These are phyloP conservation scores for Cotesia glomerata DNA, from an alignment of 1,140 invertebrate species.

Conservation along the genomic window DNA sequence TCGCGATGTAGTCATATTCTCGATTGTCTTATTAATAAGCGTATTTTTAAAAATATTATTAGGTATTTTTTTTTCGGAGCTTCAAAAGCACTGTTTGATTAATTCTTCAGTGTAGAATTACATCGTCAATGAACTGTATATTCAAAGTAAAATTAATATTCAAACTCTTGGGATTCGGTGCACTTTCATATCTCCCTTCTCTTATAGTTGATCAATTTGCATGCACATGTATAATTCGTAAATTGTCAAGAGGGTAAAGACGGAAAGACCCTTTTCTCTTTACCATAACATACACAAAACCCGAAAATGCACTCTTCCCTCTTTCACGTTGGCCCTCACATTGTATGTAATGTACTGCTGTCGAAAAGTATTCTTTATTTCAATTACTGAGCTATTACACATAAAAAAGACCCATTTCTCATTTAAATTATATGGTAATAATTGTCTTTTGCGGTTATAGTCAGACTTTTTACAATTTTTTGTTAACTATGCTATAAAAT, in stretches of 20 bases:
- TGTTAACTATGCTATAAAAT: too few relatives aligned
- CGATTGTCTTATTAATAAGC: too few relatives aligned
- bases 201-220: constrained; percentile 32
- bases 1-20: too few relatives aligned
- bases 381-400: neutral
- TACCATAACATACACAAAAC: neutral
- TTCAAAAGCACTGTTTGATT: too few relatives aligned
- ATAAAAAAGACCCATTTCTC: too few relatives aligned
- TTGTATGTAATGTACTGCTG: neutral
- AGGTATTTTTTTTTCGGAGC: too few relatives aligned
- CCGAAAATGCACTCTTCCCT: constrained; percentile 12
- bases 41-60: too few relatives aligned
- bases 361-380: neutral
- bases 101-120: too few relatives aligned
- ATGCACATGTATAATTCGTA: constrained; percentile 51
- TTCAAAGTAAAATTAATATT: constrained; percentile 24
- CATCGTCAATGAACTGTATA: neutral
- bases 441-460: neutral
- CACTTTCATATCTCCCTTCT: neutral
- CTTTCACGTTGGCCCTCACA: constrained; percentile 12
- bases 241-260: constrained; percentile 34
- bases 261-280: constrained; percentile 14
- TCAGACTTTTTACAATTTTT: too few relatives aligned
- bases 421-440: too few relatives aligned
- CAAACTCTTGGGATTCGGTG: neutral